Conservation (phyloP, 2,888 invertebrate genomes). For the Ophion obscuratus region DNA sequence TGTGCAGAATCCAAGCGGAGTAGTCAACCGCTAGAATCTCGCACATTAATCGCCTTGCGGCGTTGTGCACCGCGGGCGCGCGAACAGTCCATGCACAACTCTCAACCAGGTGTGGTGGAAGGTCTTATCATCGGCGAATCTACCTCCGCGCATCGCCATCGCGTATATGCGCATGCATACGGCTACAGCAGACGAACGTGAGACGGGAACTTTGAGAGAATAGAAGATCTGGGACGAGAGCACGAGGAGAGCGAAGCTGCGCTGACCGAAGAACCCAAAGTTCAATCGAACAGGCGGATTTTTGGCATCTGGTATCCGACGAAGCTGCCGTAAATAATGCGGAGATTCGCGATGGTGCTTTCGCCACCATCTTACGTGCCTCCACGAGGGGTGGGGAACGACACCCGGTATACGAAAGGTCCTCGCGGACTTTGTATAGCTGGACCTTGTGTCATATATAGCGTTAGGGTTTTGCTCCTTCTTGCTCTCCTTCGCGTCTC, state of each 20-base stretch:
- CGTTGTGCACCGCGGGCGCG: not conserved
- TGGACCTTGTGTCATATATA: slow-evolving; percentile 35
- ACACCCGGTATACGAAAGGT: slow-evolving; percentile 68
- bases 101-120: slow-evolving; percentile 70
- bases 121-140: slow-evolving; percentile 69
- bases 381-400: slow-evolving; percentile 51
- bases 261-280: not conserved
- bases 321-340: slow-evolving; percentile 18
- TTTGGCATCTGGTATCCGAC: not conserved
- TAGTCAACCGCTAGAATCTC: slow-evolving; percentile 66
- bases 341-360: not conserved
- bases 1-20: slow-evolving; percentile 26
- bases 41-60: slow-evolving; percentile 64
- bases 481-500: slow-evolving; percentile 56
- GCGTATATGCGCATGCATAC: slow-evolving; percentile 30
- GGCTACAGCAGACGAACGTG: slow-evolving; percentile 51
- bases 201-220: slow-evolving; percentile 38
- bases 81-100: slow-evolving; percentile 41
- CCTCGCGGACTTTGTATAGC: slow-evolving; percentile 40
- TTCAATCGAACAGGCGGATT: not conserved
- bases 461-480: slow-evolving; percentile 64
- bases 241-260: not conserved
- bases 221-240: slow-evolving; percentile 21
- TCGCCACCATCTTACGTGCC: slow-evolving; percentile 4
- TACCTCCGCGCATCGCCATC: slow-evolving; percentile 50